Conservation (phyloP, 2,113 vertebrate species). For the Periophthalmus modestus region DNA sequence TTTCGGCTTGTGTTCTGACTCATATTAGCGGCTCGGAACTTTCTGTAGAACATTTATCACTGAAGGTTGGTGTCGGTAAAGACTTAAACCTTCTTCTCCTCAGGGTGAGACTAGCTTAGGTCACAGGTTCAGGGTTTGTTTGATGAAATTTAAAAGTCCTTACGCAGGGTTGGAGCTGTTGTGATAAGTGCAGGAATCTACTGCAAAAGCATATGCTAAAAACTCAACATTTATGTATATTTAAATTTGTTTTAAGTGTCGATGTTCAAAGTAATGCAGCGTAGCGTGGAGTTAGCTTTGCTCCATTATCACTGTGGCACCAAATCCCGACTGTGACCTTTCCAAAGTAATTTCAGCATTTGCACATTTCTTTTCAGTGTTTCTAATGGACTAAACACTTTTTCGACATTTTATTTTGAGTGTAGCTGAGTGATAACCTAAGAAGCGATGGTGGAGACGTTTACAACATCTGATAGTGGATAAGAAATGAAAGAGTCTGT, state of each 20-base stretch:
- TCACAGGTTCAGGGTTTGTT: constrained; percentile 57
- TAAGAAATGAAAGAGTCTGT: constrained; percentile 44
- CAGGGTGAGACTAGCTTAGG: constrained; percentile 54
- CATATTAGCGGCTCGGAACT: constrained; percentile 60
- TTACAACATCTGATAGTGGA: not conserved
- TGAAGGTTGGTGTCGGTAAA: constrained; percentile 61
- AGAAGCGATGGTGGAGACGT: not conserved
- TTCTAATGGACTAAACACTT: not conserved
- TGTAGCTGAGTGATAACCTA: not conserved
- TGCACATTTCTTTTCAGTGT: not conserved
- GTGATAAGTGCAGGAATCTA: not conserved
- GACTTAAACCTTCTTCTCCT: constrained; percentile 52
- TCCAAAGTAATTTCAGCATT: not conserved
- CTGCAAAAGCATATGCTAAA: not conserved
- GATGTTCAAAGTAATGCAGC: not conserved
- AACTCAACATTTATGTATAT: too few relatives aligned
- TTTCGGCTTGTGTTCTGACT: constrained; percentile 55
- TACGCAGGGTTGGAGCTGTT: not conserved
- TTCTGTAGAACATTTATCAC: constrained; percentile 65
- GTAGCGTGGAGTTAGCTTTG: not conserved
- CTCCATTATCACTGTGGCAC: not conserved
- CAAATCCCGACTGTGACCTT: not conserved
- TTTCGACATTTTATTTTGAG: not conserved
- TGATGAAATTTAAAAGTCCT: not conserved
- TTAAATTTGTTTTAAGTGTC: too few relatives aligned